phyloP scores from a whole-genome alignment of 2,888 invertebrate species.

The Timema cristinae region DNA sequence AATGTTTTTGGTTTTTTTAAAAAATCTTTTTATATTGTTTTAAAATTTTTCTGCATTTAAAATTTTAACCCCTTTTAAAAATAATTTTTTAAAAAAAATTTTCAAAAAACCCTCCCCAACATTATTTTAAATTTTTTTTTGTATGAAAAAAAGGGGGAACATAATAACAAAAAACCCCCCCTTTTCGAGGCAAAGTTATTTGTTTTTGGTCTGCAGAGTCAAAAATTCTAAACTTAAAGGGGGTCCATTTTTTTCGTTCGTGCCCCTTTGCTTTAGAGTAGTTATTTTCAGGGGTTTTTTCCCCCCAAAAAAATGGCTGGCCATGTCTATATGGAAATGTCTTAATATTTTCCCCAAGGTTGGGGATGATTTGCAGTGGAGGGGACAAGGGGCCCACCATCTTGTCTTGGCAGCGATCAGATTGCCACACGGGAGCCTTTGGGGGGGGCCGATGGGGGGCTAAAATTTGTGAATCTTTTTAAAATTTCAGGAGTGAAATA shows the following conservation, averaged over 20 bases:
- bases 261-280: conserved; percentile 71
- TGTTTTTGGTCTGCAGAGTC: conserved; percentile 60
- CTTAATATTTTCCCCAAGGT: conserved; percentile 81
- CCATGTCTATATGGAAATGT: conserved; percentile 85
- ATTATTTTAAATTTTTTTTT: too few species aligned
- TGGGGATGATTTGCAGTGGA: conserved; percentile 62
- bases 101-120: too few species aligned
- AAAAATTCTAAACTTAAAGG: conserved; percentile 71
- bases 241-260: conserved; percentile 80
- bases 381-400: conserved; percentile 58
- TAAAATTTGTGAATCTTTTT: conserved; percentile 39
- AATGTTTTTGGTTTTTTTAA: too few species aligned
- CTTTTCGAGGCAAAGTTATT: conserved; percentile 62
- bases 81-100: too few species aligned
- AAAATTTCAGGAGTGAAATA: not conserved
- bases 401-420: conserved; percentile 69
- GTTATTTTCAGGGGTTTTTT: conserved; percentile 71
- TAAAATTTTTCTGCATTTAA: too few species aligned
- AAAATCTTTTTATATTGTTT: too few species aligned
- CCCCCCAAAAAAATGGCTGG: conserved; percentile 79
- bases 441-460: conserved; percentile 84
- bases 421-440: conserved; percentile 76
- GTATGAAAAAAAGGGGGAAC: too few species aligned
- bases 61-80: too few species aligned
- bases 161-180: conserved; percentile 43